A percentile compares a stretch with the other conserved stretches of the same genome.
Evolutionary conservation across 2,888 invertebrate genomes (phyloP).

Genomic region (Ferrisia virgata): DNA sequence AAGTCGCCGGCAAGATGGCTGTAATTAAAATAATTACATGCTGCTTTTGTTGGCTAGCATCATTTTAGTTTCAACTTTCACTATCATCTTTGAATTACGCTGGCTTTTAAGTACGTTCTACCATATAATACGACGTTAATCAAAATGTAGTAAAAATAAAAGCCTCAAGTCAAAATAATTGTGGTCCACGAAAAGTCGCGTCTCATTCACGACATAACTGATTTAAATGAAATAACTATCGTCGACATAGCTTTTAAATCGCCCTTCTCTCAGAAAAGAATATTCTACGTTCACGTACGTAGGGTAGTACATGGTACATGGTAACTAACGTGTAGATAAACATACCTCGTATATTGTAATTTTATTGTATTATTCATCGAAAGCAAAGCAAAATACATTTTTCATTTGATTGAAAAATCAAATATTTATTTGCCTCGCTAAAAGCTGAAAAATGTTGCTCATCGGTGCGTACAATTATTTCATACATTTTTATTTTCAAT

Average conservation of each 20-base stretch:
- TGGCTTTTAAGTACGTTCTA: not conserved
- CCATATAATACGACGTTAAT: not conserved
- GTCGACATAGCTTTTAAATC: not conserved
- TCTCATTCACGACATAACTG: not conserved
- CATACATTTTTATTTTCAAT: not conserved
- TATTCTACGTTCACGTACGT: too few relatives aligned
- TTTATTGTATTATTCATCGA: not conserved
- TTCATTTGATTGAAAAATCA: not conserved
- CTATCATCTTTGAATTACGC: not conserved
- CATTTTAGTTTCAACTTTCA: not conserved
- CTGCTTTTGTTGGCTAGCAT: not conserved
- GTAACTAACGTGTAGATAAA: not conserved
- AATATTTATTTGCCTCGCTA: not conserved
- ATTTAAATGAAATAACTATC: not conserved
- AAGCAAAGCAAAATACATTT: not conserved
- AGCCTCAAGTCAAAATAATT: not conserved
- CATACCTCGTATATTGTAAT: not conserved
- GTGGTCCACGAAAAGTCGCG: not conserved
- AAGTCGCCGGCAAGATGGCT: not conserved
- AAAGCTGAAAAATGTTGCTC: not conserved
- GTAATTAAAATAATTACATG: constrained; percentile 25
- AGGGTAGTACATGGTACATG: too few relatives aligned
- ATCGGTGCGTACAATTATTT: not conserved
- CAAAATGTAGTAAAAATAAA: not conserved
- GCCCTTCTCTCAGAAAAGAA: too few relatives aligned